Evolutionary conservation across 1,140 invertebrate genomes (phyloP).

Genomic region (Brachionus calyciflorus): DNA sequence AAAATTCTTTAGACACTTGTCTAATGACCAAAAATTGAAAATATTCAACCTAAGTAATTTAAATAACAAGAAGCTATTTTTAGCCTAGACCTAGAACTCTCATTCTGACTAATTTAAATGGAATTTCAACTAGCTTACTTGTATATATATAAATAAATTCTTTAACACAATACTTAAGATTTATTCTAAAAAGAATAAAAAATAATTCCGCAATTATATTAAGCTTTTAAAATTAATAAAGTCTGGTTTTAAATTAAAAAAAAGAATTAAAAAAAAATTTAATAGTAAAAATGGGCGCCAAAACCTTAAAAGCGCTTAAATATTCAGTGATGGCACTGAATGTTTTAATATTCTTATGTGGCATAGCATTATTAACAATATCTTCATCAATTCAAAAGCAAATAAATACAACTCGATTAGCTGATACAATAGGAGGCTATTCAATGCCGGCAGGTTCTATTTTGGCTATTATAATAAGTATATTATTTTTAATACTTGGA

Average conservation of each 20-base stretch:
- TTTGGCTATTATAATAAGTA: not conserved
- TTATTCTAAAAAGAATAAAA: not conserved
- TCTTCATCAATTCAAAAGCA: not conserved
- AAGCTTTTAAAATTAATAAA: too few relatives aligned
- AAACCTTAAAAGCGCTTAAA: conserved; percentile 6
- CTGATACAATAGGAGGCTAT: conserved; percentile 7
- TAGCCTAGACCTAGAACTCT: too few relatives aligned
- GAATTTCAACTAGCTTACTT: not conserved
- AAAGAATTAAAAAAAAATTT: too few relatives aligned
- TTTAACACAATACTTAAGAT: not conserved
- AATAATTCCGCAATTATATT: too few relatives aligned
- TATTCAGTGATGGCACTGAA: conserved; percentile 22
- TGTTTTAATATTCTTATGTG: not conserved
- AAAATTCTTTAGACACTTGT: not conserved
- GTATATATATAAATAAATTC: not conserved
- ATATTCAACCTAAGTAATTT: too few relatives aligned
- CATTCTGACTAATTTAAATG: conserved; percentile 1
- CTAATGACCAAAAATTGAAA: too few relatives aligned
- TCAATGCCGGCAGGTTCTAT: not conserved
- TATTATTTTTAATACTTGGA: not conserved
- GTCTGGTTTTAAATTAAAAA: not conserved
- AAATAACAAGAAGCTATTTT: too few relatives aligned
- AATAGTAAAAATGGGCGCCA: not conserved
- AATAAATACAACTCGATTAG: not conserved
- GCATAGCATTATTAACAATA: not conserved